A percentile compares a stretch with the other conserved stretches of the same genome.
Evolutionary conservation across 2,113 vertebrate species (phyloP).

Genomic region (Chitala chitala): DNA sequence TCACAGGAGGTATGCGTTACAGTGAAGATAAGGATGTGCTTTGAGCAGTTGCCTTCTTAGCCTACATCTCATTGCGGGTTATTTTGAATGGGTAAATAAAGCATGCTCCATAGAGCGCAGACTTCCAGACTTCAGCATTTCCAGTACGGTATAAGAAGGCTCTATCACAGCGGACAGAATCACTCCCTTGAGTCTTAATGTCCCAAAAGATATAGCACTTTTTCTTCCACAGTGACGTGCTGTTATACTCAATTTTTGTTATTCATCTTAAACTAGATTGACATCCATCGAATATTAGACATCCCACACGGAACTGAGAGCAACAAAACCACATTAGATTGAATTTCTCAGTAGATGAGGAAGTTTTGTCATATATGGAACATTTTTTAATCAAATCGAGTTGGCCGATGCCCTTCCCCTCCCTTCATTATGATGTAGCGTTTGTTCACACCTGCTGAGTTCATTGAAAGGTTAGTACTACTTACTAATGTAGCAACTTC

Average conservation of each 20-base stretch:
- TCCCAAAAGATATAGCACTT: neutral
- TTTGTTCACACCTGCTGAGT: slow-evolving; percentile 18
- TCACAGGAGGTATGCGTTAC: neutral
- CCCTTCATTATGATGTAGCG: neutral
- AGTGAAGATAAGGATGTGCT: neutral
- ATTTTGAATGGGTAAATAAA: neutral
- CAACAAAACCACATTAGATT: slow-evolving; percentile 24
- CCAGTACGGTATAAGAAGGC: neutral
- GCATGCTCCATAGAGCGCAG: neutral
- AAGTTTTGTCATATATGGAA: slow-evolving; percentile 27
- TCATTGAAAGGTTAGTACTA: slow-evolving; percentile 19
- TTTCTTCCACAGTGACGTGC: neutral
- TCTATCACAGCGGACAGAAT: too few species aligned
- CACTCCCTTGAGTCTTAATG: too few species aligned
- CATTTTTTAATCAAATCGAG: slow-evolving; percentile 25
- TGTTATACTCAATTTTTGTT: neutral
- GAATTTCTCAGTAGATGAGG: slow-evolving; percentile 29
- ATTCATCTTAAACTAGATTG: slow-evolving; percentile 9
- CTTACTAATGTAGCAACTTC: neutral
- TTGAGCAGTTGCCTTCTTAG: neutral
- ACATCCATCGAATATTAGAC: slow-evolving; percentile 26
- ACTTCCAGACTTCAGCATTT: neutral
- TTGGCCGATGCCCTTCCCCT: neutral
- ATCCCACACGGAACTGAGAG: slow-evolving; percentile 30
- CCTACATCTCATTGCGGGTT: neutral